phyloP scores from a whole-genome alignment of 2,797 vertebrate species.

The Bovichtus diacanthus region DNA sequence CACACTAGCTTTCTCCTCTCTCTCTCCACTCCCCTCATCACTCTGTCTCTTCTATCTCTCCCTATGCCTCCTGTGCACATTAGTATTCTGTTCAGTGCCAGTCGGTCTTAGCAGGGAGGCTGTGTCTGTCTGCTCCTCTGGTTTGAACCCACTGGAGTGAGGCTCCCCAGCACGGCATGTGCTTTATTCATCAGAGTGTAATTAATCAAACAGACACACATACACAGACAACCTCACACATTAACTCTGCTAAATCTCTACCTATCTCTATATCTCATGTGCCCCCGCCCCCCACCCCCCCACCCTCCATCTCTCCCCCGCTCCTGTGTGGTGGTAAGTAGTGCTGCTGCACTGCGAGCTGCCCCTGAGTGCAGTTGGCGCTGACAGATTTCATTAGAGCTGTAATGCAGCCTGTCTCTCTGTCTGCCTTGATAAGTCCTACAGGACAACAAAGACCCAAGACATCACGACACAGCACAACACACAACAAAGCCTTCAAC shows the following conservation, averaged over 20 bases:
- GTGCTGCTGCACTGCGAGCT: slow-evolving; percentile 48
- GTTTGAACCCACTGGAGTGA: slow-evolving; percentile 64
- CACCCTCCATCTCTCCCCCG: background rate
- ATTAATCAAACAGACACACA: slow-evolving; percentile 52
- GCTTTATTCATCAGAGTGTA: slow-evolving; percentile 69
- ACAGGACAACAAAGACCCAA: slow-evolving; percentile 54
- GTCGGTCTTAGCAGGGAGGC: slow-evolving; percentile 59
- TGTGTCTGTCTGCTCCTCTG: slow-evolving; percentile 69
- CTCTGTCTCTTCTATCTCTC: slow-evolving; percentile 43
- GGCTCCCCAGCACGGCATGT: slow-evolving; percentile 39
- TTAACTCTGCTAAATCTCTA: slow-evolving; percentile 30
- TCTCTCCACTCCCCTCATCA: slow-evolving; percentile 31
- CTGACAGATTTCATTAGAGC: slow-evolving; percentile 80
- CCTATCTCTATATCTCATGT: slow-evolving; percentile 32
- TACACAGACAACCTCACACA: slow-evolving; percentile 29
- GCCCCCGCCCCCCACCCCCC: background rate
- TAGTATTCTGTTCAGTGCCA: slow-evolving; percentile 80
- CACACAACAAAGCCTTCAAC: slow-evolving; percentile 29
- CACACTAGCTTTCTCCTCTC: slow-evolving; percentile 11
- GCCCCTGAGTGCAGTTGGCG: slow-evolving; percentile 64
- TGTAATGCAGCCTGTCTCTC: slow-evolving; percentile 64
- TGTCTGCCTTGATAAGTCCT: slow-evolving; percentile 66
- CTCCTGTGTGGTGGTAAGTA: slow-evolving; percentile 36
- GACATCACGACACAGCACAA: slow-evolving; percentile 57
- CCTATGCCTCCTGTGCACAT: slow-evolving; percentile 62